Conservation (phyloP, 37 sponge, comb jelly and placozoan genomes). For the Beroe forskalii region DNA sequence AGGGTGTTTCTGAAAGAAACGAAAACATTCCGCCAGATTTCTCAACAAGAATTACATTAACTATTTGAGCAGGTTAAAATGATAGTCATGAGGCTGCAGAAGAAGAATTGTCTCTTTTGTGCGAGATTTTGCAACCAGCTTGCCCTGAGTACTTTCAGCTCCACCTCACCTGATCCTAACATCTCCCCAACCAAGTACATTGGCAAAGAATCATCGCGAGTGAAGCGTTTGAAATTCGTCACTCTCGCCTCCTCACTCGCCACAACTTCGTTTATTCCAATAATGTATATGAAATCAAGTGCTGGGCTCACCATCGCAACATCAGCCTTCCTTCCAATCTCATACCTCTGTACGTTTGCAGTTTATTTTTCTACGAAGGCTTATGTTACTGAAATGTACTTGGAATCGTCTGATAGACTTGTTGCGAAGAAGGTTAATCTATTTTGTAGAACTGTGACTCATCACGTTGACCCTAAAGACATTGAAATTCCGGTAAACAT, state of each 20-base stretch:
- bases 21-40: too few relatives aligned
- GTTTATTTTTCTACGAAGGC: background rate
- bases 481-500: slow-evolving; percentile 33
- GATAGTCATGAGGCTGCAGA: too few relatives aligned
- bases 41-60: too few relatives aligned
- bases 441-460: background rate
- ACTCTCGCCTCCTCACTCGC: background rate
- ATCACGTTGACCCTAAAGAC: background rate
- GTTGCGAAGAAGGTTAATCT: background rate
- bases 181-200: too few relatives aligned
- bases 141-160: too few relatives aligned
- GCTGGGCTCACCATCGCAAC: background rate
- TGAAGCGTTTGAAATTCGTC: background rate
- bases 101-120: too few relatives aligned
- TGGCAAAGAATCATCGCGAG: background rate
- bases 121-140: too few relatives aligned
- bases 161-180: too few relatives aligned
- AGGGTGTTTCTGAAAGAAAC: too few relatives aligned
- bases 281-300: background rate
- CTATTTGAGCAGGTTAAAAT: too few relatives aligned
- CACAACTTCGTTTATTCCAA: background rate
- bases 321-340: background rate
- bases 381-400: slow-evolving; percentile 36
- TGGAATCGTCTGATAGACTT: background rate
- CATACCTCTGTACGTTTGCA: slow-evolving; percentile 10